Conservation (phyloP, 2,888 invertebrate genomes). For the Noctua pronuba region DNA sequence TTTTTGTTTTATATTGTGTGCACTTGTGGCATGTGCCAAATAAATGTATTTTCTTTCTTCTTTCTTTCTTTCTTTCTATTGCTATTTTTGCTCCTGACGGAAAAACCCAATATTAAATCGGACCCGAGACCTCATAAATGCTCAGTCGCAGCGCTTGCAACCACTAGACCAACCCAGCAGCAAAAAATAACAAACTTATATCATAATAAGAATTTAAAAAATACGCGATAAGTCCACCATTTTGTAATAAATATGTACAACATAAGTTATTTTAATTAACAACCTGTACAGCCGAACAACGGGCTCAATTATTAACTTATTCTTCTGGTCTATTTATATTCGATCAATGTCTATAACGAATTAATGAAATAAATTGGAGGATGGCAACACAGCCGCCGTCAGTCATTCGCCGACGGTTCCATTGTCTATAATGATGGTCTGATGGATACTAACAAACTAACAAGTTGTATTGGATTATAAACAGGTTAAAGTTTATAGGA, state of each 20-base stretch:
- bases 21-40: no score
- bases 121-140: neutral
- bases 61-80: no score
- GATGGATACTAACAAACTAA: constrained; percentile 1
- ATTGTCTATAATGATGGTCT: constrained; percentile 5
- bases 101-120: neutral
- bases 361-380: constrained; percentile 35
- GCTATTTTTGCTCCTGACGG: neutral
- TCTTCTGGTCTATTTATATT: constrained; percentile 26
- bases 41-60: no score
- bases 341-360: constrained; percentile 16
- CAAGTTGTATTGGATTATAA: constrained; percentile 22
- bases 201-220: neutral
- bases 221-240: neutral
- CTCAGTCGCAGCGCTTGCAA: neutral
- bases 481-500: constrained; percentile 8
- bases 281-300: neutral
- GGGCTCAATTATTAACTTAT: neutral
- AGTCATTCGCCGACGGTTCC: constrained; percentile 3
- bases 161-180: neutral
- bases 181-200: neutral
- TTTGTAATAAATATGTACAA: neutral
- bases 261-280: constrained; percentile 6
- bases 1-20: no score
- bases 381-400: constrained; percentile 17